Evolutionary conservation across 2,797 vertebrate species (phyloP).

Genomic region (Manis pentadactyla): DNA sequence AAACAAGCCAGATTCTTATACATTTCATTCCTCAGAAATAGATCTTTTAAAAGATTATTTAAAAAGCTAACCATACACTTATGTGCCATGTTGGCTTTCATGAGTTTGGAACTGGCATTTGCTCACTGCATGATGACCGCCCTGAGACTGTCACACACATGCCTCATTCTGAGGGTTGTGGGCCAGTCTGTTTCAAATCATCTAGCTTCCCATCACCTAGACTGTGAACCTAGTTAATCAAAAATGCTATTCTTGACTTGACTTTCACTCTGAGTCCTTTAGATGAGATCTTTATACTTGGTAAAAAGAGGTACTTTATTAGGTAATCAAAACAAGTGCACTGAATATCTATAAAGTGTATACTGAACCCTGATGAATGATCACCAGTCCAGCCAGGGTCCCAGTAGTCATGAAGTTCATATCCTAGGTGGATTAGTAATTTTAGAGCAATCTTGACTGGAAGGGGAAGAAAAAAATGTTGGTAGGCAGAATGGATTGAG

Average conservation of each 20-base stretch:
- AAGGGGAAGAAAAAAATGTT: background rate
- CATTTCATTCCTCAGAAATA: conserved; percentile 36
- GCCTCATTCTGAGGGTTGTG: background rate
- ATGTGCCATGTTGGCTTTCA: background rate
- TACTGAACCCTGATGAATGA: background rate
- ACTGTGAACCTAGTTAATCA: background rate
- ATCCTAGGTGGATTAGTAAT: background rate
- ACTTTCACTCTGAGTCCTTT: background rate
- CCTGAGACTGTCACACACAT: background rate
- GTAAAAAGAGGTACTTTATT: background rate
- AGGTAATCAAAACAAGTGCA: background rate
- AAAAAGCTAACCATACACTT: background rate
- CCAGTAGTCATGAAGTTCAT: background rate
- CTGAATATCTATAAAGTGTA: background rate
- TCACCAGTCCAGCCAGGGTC: background rate
- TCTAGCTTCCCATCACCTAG: background rate
- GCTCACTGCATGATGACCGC: background rate
- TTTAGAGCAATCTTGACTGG: background rate
- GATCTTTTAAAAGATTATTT: background rate
- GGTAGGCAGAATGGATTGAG: background rate
- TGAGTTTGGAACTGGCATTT: background rate
- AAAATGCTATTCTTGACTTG: background rate
- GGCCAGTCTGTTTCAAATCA: background rate
- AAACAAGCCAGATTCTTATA: conserved; percentile 7
- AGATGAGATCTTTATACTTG: background rate